Percentiles rank a stretch among this genome's conserved stretches.
Evolutionary conservation across 2,797 vertebrate genomes (phyloP).

Genomic region (Neolamprologus multifasciatus): DNA sequence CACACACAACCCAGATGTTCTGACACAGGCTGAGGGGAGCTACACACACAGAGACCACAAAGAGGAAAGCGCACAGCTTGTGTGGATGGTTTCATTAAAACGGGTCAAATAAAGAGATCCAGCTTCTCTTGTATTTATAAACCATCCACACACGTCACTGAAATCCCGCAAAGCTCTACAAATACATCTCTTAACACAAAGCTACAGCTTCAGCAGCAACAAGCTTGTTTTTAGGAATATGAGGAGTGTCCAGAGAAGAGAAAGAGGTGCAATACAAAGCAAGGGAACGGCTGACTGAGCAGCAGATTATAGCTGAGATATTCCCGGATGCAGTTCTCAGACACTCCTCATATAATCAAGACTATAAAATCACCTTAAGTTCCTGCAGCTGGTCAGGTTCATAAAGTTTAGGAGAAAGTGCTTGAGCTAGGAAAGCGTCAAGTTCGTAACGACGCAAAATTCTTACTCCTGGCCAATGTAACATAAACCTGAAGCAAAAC

Average conservation of each 20-base stretch:
- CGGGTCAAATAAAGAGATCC: neutral
- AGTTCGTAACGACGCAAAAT: conserved; percentile 95
- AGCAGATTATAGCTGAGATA: neutral
- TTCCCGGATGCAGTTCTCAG: conserved; percentile 15
- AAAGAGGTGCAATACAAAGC: neutral
- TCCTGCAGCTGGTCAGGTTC: conserved; percentile 97
- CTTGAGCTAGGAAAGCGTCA: conserved; percentile 94
- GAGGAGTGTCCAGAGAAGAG: conserved; percentile 57
- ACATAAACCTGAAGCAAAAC: conserved; percentile 88
- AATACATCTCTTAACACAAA: conserved; percentile 27
- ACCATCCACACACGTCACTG: conserved; percentile 54
- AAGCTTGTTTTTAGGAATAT: conserved; percentile 22
- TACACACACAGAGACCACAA: conserved; percentile 27
- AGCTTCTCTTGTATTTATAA: conserved; percentile 2
- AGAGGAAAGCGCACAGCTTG: conserved; percentile 19
- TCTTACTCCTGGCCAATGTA: conserved; percentile 95
- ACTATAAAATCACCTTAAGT: conserved; percentile 86
- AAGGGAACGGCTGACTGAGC: neutral
- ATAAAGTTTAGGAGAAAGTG: conserved; percentile 95
- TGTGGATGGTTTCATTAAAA: conserved; percentile 53
- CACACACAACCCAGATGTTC: conserved; percentile 15
- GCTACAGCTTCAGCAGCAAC: conserved; percentile 35
- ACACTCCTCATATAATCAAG: conserved; percentile 50
- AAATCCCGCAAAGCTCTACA: conserved; percentile 10
- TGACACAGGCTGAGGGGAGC: conserved; percentile 19